phyloP scores from a whole-genome alignment of 64 coral and sea anemone genomes.

The Cladopsammia gracilis region DNA sequence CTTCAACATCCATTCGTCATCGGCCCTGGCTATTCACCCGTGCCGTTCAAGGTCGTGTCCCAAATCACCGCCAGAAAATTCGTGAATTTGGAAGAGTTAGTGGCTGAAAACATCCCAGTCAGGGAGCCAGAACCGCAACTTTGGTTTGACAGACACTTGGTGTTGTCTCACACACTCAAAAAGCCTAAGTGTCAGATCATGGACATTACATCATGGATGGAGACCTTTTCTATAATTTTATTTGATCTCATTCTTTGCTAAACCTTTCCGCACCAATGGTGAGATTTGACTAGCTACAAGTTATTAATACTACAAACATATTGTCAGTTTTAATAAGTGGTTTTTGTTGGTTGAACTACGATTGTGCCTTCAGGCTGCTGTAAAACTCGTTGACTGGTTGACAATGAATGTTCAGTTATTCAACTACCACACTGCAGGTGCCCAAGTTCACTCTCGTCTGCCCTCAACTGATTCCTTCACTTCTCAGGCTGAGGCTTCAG shows the following conservation, averaged over 20 bases:
- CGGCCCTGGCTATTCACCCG: slow-evolving; percentile 10
- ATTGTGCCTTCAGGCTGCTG: not conserved
- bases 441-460: not conserved
- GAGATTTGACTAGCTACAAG: slow-evolving; percentile 34
- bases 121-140: not conserved
- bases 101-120: not conserved
- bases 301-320: not conserved
- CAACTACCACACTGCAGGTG: not conserved
- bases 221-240: not conserved
- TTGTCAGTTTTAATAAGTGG: slow-evolving; percentile 8
- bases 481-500: not conserved
- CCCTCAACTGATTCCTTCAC: not conserved
- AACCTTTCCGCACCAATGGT: not conserved
- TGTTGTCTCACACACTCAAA: not conserved
- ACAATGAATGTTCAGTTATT: slow-evolving; percentile 3
- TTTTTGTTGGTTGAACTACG: not conserved
- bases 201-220: slow-evolving; percentile 13
- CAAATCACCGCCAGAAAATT: not conserved
- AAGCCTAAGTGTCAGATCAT: not conserved
- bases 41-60: not conserved
- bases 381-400: not conserved
- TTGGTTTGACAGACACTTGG: not conserved
- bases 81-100: not conserved
- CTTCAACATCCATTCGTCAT: slow-evolving; percentile 8
- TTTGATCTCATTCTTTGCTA: not conserved